Evolutionary conservation across 2,113 vertebrate genomes (phyloP).

Genomic region (Plectropomus leopardus): DNA sequence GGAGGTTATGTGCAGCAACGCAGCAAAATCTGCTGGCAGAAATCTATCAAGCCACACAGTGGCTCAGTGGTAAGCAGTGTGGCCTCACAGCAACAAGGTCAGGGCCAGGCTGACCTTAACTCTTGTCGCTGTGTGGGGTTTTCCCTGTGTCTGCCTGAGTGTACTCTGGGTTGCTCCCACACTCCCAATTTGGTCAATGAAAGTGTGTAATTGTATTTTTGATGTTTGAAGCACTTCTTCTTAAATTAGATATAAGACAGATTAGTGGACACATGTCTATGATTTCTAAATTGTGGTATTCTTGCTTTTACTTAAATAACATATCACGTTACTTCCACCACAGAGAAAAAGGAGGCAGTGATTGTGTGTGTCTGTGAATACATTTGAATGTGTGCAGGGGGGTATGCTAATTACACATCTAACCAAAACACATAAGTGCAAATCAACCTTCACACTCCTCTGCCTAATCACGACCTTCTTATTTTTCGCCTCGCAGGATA

Average conservation of each 20-base stretch:
- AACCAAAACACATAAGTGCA: conserved; percentile 47
- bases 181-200: neutral
- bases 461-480: neutral
- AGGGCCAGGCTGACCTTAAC: neutral
- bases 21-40: neutral
- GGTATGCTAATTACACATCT: conserved; percentile 62
- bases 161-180: neutral
- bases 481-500: neutral
- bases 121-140: neutral
- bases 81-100: neutral
- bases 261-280: neutral
- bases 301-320: neutral
- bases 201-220: neutral
- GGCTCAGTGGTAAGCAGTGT: neutral
- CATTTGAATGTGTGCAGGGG: neutral
- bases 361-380: neutral
- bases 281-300: neutral
- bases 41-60: neutral
- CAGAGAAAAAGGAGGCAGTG: neutral
- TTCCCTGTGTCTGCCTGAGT: neutral
- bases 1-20: neutral
- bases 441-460: conserved; percentile 64
- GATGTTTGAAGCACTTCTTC: too few relatives aligned
- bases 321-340: neutral
- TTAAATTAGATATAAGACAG: too few relatives aligned